Percentiles rank a stretch among this genome's conserved stretches.
phyloP scores from a whole-genome alignment of 2,888 invertebrate species.

The Kryphioiulus occultus region DNA sequence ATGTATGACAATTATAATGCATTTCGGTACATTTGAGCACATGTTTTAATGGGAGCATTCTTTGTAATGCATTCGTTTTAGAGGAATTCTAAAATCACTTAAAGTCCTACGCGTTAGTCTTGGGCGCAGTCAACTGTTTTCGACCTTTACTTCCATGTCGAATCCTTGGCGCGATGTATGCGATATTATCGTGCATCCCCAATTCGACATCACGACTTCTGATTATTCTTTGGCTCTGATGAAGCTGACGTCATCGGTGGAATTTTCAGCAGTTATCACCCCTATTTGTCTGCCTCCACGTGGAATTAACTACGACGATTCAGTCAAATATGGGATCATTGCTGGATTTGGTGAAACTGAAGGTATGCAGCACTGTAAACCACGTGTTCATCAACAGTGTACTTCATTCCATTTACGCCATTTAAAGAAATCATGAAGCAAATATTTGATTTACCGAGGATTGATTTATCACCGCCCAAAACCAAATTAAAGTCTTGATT shows the following conservation, averaged over 20 bases:
- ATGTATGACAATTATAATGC: no score
- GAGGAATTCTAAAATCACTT: not conserved
- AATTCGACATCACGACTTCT: not conserved
- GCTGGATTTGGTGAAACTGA: not conserved
- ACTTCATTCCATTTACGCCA: no score
- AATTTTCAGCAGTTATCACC: not conserved
- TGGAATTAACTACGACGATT: not conserved
- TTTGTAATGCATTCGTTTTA: not conserved
- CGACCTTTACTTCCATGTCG: not conserved
- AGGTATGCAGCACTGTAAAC: not conserved
- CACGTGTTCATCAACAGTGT: not conserved
- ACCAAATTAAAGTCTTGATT: no score
- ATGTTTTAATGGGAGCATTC: no score
- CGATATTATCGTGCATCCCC: not conserved
- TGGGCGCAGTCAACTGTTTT: not conserved
- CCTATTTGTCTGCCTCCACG: not conserved
- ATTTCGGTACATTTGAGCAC: no score
- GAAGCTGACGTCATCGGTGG: not conserved
- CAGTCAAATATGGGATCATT: not conserved
- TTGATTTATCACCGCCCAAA: no score
- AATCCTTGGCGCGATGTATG: not conserved
- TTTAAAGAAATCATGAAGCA: no score
- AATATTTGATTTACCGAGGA: no score
- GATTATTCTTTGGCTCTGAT: not conserved
- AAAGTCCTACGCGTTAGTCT: not conserved